Evolutionary conservation across 2,888 invertebrate genomes (phyloP).

Genomic region (Sarcophaga caerulescens): DNA sequence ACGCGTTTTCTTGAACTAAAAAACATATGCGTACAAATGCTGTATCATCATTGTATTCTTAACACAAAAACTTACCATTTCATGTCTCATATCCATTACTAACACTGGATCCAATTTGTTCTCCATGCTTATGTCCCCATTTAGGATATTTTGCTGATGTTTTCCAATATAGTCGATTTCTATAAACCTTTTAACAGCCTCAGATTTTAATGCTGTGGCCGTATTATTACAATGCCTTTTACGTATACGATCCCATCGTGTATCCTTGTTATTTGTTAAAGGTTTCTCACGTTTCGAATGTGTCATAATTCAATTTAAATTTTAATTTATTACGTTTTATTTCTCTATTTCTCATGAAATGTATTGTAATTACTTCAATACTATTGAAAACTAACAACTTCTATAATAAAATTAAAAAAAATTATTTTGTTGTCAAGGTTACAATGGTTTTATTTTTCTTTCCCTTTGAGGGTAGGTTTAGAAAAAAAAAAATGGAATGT

Average conservation of each 20-base stretch:
- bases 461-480: background rate
- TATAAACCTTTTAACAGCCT: conserved; percentile 78
- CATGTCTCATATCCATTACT: conserved; percentile 80
- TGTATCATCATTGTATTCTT: background rate
- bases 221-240: conserved; percentile 74
- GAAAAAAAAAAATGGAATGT: no score
- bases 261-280: conserved; percentile 73
- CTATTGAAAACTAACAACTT: background rate
- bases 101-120: conserved; percentile 76
- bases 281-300: conserved; percentile 70
- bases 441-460: background rate
- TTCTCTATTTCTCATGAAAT: background rate
- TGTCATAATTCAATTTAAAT: conserved; percentile 37
- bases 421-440: background rate
- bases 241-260: conserved; percentile 81
- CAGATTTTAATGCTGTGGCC: conserved; percentile 73
- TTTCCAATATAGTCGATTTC: conserved; percentile 78
- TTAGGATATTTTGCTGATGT: conserved; percentile 74
- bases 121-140: conserved; percentile 71
- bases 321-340: background rate
- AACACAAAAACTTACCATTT: conserved; percentile 74
- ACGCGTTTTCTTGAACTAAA: conserved; percentile 75
- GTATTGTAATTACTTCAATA: background rate
- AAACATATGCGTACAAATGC: background rate
- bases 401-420: no score